Conservation (phyloP, 2,888 invertebrate genomes). For the Cerastis rubricosa region DNA sequence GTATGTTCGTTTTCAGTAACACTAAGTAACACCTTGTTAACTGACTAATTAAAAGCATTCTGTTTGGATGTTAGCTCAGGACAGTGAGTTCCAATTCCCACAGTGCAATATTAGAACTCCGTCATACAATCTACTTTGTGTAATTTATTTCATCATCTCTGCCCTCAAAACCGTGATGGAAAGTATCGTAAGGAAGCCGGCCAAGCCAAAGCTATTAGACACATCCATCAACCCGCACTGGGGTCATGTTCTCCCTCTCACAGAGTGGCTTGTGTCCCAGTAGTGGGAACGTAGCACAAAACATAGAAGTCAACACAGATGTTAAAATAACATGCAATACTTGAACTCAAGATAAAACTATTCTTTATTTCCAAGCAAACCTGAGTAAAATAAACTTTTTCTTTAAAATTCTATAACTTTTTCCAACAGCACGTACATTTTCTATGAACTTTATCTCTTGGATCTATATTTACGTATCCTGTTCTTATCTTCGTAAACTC, state of each 20-base stretch:
- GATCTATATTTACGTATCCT: slow-evolving; percentile 7
- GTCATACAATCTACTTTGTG: neutral
- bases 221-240: neutral
- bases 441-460: slow-evolving; percentile 7
- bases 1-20: neutral
- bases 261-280: neutral
- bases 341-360: neutral
- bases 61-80: neutral
- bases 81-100: neutral
- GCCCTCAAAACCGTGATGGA: neutral
- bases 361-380: neutral
- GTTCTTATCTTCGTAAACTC: slow-evolving; percentile 6
- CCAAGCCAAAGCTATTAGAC: neutral
- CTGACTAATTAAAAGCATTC: neutral
- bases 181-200: neutral
- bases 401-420: neutral
- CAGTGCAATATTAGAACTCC: neutral
- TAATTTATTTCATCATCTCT: neutral
- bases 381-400: neutral
- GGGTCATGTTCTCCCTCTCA: neutral
- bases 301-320: neutral
- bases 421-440: slow-evolving; percentile 8
- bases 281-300: neutral
- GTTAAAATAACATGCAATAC: neutral
- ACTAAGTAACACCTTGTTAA: neutral